These are phyloP conservation scores for Chorisops tibialis DNA, from an alignment of 2,888 invertebrate species.

Conservation along the genomic window DNA sequence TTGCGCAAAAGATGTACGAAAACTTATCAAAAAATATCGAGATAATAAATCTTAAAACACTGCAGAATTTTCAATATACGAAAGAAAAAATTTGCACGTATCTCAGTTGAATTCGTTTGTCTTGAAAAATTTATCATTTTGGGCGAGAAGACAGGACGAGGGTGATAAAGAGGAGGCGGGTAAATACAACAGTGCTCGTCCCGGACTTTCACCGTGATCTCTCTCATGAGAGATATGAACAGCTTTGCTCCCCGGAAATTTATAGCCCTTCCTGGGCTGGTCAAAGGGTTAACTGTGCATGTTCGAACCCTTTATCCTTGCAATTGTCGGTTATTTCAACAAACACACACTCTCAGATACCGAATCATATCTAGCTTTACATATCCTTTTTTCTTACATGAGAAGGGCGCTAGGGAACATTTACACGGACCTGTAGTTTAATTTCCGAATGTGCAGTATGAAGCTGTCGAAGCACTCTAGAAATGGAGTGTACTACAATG, in stretches of 20 bases:
- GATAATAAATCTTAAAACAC: too few species aligned
- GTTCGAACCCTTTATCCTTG: background rate
- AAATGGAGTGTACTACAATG: too few species aligned
- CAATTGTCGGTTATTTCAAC: background rate
- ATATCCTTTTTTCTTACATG: background rate
- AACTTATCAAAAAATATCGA: too few species aligned
- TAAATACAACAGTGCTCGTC: background rate
- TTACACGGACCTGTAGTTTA: too few species aligned
- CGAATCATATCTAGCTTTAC: background rate
- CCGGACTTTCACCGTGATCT: slow-evolving; percentile 10
- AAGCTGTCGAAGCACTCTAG: too few species aligned
- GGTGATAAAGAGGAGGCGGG: background rate
- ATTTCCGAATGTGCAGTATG: too few species aligned
- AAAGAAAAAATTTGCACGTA: too few species aligned
- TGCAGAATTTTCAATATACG: too few species aligned
- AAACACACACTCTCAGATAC: background rate
- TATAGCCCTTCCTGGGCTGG: slow-evolving; percentile 5
- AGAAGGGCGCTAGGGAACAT: too few species aligned
- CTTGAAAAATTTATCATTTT: background rate
- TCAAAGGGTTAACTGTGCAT: slow-evolving; percentile 17
- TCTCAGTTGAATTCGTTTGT: too few species aligned
- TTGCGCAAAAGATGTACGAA: too few species aligned
- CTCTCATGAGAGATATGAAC: slow-evolving; percentile 20
- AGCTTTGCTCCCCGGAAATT: slow-evolving; percentile 3
- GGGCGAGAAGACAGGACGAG: background rate